Conservation (phyloP, 2,797 vertebrate genomes). For the Pseudomugil gertrudae region DNA sequence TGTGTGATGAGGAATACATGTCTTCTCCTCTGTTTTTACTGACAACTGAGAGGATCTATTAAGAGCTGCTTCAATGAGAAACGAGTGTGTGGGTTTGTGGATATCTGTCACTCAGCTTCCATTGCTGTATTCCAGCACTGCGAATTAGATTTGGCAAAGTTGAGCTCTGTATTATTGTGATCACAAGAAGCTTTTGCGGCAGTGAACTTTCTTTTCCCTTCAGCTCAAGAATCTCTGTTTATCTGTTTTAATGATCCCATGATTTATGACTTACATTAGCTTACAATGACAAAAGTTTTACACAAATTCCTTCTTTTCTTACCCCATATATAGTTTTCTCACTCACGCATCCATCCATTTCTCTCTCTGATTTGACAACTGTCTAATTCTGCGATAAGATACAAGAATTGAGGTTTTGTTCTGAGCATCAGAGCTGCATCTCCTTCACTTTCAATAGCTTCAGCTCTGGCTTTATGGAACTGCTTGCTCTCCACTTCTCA, state of each 20-base stretch:
- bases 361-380: neutral
- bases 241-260: conserved; percentile 61
- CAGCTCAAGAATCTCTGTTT: conserved; percentile 54
- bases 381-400: conserved; percentile 76
- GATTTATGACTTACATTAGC: conserved; percentile 45
- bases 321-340: neutral
- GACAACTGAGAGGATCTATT: conserved; percentile 60
- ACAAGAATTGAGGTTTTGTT: conserved; percentile 80
- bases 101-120: conserved; percentile 65
- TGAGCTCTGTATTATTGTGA: conserved; percentile 74
- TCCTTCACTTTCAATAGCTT: conserved; percentile 84
- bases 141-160: conserved; percentile 74
- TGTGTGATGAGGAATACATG: conserved; percentile 50
- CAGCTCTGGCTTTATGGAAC: conserved; percentile 80
- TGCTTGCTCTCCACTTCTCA: conserved; percentile 81
- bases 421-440: conserved; percentile 80
- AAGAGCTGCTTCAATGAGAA: conserved; percentile 45
- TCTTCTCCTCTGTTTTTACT: conserved; percentile 37
- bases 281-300: conserved; percentile 34
- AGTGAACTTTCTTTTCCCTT: conserved; percentile 41
- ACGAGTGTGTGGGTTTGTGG: conserved; percentile 62
- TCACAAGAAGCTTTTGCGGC: conserved; percentile 65
- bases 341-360: neutral
- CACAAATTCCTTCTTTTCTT: neutral
- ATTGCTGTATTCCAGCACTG: conserved; percentile 62